Evolutionary conservation across 1,140 invertebrate species (phyloP).

Genomic region (Halictus rubicundus): DNA sequence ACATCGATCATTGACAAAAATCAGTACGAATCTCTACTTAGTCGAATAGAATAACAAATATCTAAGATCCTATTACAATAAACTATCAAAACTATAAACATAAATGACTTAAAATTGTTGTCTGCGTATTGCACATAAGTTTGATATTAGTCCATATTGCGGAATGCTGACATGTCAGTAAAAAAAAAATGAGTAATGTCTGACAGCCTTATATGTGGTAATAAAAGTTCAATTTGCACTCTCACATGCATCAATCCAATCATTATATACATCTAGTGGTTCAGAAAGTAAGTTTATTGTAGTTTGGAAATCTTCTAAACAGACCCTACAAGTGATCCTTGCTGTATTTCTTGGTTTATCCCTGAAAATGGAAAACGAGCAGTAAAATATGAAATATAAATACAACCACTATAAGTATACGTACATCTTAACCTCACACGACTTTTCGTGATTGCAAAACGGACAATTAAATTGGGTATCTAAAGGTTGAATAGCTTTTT

Average conservation of each 20-base stretch:
- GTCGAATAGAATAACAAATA: background rate
- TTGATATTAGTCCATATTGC: background rate
- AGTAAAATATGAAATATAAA: constrained; percentile 12
- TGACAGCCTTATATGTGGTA: background rate
- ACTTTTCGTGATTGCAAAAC: constrained; percentile 99
- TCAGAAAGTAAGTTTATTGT: constrained; percentile 98
- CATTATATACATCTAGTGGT: constrained; percentile 99
- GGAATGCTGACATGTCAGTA: background rate
- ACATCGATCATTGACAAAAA: constrained; percentile 12
- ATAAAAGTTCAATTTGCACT: constrained; percentile 86
- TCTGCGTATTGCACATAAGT: background rate
- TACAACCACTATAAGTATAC: constrained; percentile 67
- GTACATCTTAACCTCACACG: constrained; percentile 99
- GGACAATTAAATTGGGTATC: constrained; percentile 99
- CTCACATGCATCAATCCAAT: constrained; percentile 99
- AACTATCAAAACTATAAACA: background rate
- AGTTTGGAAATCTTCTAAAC: constrained; percentile 98
- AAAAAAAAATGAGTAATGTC: constrained; percentile 8
- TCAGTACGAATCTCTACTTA: background rate
- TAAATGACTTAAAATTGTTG: background rate
- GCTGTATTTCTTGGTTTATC: constrained; percentile 96
- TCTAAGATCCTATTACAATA: background rate
- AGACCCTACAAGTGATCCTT: constrained; percentile 95
- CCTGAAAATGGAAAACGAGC: constrained; percentile 82
- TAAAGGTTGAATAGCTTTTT: constrained; percentile 95